Evolutionary conservation across 2,888 invertebrate genomes (phyloP), one percentile per base, ranked within the genome.

Genomic region (Pheosia gnoma): DNA sequence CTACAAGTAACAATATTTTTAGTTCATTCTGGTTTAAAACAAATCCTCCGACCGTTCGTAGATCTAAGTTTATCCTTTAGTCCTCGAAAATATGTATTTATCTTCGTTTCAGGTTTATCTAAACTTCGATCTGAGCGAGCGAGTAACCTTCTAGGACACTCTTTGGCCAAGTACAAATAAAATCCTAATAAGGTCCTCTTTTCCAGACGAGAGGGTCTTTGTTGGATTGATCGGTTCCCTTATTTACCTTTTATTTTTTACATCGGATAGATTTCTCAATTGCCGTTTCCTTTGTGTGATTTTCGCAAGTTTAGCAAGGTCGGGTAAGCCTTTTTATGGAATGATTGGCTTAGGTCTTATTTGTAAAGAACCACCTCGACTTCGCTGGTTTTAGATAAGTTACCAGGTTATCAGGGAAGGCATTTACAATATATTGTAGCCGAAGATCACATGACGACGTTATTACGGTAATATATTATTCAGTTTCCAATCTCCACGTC

Each of bases 191-290:
- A 59, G 62, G 53, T 9, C 43, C 59, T 57, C 60, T 61, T 55
- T 69, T 56, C 37, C 54, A 67, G 63, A 70, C 64, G 64, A 53
- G 60, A 67, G 39, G 37, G 59, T 59, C 62, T 67, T 67, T 54
- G 51, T 51, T 7, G 39, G 43, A 59, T 59, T 60, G 62, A 65
- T 72, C 49, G 70, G 61, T 59, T 41, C 2, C 59, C 57, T 57
- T 65, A 61, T 72, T 71, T 67, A 70, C 58, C 65, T 62, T 59
- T 61, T 58, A 56, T 65, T 61, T 67, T 72, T 62, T 60, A 59
- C 62, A 60, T 51, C 36, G 47, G 49, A 63, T 54, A 59, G 55
- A 63, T 59, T 57, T 47, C 11, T 51, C 6, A 41, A 55, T 55
- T n/a, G n/a, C 39, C n/a, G 5, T 39, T 38, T 13, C 39, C n/a